A percentile compares a stretch with the other conserved stretches of the same genome.
Evolutionary conservation across 1,140 invertebrate species (phyloP).

Genomic region (Halesus radiatus): DNA sequence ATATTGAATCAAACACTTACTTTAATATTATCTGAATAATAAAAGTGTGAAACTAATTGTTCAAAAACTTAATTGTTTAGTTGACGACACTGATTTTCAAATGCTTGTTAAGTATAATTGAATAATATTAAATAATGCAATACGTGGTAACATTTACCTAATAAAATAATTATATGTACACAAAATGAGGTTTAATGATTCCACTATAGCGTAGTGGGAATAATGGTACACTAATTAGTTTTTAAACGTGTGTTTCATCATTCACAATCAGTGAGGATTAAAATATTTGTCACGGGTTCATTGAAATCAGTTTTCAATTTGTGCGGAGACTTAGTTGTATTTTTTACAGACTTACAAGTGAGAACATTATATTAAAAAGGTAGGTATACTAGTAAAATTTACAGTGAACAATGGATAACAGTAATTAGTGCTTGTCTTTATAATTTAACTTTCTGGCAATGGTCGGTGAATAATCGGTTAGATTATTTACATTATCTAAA

Average conservation of each 20-base stretch:
- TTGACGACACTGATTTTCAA: not conserved
- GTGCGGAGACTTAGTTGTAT: not conserved
- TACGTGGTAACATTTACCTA: slow-evolving; percentile 11
- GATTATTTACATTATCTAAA: too few species aligned
- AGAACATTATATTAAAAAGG: not conserved
- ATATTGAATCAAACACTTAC: slow-evolving; percentile 6
- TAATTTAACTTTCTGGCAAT: not conserved
- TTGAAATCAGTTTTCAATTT: not conserved
- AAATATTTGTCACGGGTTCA: too few species aligned
- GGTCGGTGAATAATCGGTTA: slow-evolving; percentile 9
- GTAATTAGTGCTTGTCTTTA: not conserved
- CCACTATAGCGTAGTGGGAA: too few species aligned
- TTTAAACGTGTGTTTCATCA: too few species aligned
- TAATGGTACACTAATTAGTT: too few species aligned
- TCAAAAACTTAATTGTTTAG: too few species aligned
- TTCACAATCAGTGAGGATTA: too few species aligned
- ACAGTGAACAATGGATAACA: not conserved
- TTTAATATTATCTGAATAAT: not conserved
- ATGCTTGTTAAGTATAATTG: not conserved
- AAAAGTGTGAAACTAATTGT: not conserved
- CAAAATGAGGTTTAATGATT: not conserved
- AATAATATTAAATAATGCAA: not conserved
- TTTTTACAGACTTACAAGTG: not conserved
- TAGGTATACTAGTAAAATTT: not conserved
- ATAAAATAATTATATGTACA: slow-evolving; percentile 1